These are phyloP conservation scores for Cavia porcellus DNA, from an alignment of 2,113 vertebrate species.

Conservation along the genomic window DNA sequence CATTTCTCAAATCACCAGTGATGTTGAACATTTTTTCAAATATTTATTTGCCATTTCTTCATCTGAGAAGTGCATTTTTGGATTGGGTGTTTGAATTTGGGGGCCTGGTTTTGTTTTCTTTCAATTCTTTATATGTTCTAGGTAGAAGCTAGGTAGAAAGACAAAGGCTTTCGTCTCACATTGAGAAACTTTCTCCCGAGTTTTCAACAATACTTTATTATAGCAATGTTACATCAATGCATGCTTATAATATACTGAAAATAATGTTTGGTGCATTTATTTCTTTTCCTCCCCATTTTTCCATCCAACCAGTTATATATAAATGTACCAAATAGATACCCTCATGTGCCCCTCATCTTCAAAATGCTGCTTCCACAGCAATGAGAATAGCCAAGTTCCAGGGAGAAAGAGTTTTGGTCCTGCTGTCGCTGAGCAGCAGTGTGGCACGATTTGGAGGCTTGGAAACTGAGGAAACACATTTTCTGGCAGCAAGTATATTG, in stretches of 20 bases:
- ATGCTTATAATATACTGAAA: not conserved
- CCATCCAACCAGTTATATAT: not conserved
- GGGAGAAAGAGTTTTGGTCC: not conserved
- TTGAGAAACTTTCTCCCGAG: not conserved
- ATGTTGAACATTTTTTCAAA: too few relatives aligned
- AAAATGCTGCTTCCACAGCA: not conserved
- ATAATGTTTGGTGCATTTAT: not conserved
- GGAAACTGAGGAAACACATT: not conserved
- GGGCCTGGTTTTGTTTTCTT: too few relatives aligned
- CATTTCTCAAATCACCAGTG: too few relatives aligned
- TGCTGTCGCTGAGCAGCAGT: not conserved
- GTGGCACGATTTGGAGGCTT: not conserved
- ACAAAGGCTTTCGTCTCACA: not conserved
- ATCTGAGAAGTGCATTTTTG: too few relatives aligned
- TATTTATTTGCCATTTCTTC: too few relatives aligned
- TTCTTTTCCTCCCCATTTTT: not conserved
- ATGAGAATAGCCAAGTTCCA: not conserved
- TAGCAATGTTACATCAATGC: not conserved
- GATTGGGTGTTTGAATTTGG: too few relatives aligned
- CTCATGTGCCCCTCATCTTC: too few relatives aligned
- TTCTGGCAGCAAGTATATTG: not conserved
- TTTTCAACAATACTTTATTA: not conserved
- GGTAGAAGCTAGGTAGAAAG: too few relatives aligned
- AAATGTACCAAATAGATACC: not conserved
- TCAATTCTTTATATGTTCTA: too few relatives aligned